These are phyloP conservation scores for Rhodeus uyekii DNA, from an alignment of 2,797 vertebrate species.

Conservation along the genomic window DNA sequence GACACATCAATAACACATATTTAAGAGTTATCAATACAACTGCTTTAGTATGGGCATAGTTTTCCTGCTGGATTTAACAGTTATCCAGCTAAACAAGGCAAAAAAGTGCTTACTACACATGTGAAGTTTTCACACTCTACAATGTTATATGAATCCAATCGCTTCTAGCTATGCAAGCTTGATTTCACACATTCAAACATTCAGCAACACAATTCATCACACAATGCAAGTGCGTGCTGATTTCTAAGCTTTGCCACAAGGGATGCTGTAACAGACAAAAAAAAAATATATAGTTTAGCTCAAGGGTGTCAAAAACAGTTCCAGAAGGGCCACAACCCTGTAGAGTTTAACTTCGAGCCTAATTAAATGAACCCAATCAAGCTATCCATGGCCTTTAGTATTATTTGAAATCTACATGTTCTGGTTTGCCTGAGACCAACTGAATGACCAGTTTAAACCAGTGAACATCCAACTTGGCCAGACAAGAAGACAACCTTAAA, in stretches of 20 bases:
- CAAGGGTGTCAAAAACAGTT: too few species aligned
- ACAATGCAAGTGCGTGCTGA: not conserved
- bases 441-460: not conserved
- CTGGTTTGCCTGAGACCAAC: not conserved
- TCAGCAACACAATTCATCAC: not conserved
- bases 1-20: conserved; percentile 21
- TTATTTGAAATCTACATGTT: not conserved
- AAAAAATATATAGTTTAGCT: too few species aligned
- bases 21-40: not conserved
- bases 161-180: not conserved
- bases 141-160: not conserved
- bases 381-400: not conserved
- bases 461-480: not conserved
- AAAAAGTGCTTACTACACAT: not conserved
- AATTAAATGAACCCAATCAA: not conserved
- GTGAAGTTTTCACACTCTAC: not conserved
- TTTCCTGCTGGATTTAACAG: conserved; percentile 12
- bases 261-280: not conserved
- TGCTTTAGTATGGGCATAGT: not conserved
- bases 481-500: not conserved
- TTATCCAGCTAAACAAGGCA: not conserved
- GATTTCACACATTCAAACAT: not conserved
- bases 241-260: not conserved
- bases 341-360: not conserved
- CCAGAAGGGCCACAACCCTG: too few species aligned